phyloP scores from a whole-genome alignment of 2,113 vertebrate genomes.

The Chionis minor region DNA sequence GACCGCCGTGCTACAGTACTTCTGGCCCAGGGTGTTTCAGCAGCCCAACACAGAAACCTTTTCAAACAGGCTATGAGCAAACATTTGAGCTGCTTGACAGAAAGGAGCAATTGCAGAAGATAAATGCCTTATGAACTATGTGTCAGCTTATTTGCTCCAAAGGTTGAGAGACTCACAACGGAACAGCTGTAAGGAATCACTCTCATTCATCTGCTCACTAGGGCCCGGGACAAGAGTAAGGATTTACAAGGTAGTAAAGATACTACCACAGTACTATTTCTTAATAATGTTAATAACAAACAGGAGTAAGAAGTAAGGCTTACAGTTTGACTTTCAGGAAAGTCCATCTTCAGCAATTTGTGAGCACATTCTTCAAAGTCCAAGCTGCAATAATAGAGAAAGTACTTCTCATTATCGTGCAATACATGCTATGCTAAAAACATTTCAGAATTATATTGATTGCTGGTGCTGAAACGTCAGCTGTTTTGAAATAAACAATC shows the following conservation, averaged over 20 bases:
- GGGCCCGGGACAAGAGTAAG: fast-evolving
- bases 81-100: not conserved
- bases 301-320: conserved; percentile 18
- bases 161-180: not conserved
- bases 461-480: not conserved
- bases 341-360: conserved; percentile 97
- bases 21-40: not conserved
- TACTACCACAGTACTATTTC: not conserved
- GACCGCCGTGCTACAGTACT: not conserved
- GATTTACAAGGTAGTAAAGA: not conserved
- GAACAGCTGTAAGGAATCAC: not conserved
- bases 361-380: conserved; percentile 99
- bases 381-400: conserved; percentile 81
- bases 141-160: not conserved
- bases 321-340: conserved; percentile 95
- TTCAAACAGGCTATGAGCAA: not conserved
- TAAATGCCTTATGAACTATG: not conserved
- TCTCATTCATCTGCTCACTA: not conserved
- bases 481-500: not conserved
- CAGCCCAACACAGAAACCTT: not conserved
- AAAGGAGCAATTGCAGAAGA: not conserved
- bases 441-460: not conserved
- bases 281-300: not conserved
- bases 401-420: not conserved
- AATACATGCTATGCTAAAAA: not conserved